phyloP scores from a whole-genome alignment of 2,113 vertebrate genomes.

The Strigops habroptila region DNA sequence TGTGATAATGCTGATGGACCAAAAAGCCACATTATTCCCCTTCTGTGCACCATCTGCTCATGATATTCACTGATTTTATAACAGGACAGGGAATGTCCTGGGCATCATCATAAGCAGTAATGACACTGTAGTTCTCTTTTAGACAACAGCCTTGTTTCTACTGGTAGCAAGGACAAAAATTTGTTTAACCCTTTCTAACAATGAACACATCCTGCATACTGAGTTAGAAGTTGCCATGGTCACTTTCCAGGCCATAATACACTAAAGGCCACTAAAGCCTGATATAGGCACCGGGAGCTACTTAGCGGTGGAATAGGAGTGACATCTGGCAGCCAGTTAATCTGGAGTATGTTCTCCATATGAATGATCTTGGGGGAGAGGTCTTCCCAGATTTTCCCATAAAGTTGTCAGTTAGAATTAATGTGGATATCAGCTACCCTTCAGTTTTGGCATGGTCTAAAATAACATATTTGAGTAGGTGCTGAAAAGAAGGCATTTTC shows the following conservation, averaged over 20 bases:
- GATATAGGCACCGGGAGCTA: not conserved
- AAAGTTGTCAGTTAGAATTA: slow-evolving; percentile 34
- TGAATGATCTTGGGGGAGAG: not conserved
- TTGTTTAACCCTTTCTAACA: not conserved
- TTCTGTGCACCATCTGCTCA: not conserved
- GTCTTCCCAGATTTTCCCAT: not conserved
- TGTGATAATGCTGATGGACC: not conserved
- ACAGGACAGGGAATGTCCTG: not conserved
- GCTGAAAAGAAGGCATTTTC: slow-evolving; percentile 21
- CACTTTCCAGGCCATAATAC: not conserved
- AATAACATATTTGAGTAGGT: slow-evolving; percentile 16
- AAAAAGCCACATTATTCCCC: not conserved
- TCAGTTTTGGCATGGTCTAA: not conserved
- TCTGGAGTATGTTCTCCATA: not conserved
- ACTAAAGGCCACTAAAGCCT: not conserved
- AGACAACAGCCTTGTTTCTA: not conserved
- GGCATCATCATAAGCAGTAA: not conserved
- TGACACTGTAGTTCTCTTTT: accelerated
- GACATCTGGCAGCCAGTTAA: slow-evolving; percentile 3
- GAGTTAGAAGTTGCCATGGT: not conserved
- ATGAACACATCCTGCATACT: not conserved
- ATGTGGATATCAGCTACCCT: not conserved
- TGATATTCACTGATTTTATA: not conserved
- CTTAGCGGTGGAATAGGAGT: not conserved
- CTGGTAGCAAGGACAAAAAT: not conserved